Conservation (phyloP, 1,140 invertebrate species). For the Zaprionus africanus region DNA sequence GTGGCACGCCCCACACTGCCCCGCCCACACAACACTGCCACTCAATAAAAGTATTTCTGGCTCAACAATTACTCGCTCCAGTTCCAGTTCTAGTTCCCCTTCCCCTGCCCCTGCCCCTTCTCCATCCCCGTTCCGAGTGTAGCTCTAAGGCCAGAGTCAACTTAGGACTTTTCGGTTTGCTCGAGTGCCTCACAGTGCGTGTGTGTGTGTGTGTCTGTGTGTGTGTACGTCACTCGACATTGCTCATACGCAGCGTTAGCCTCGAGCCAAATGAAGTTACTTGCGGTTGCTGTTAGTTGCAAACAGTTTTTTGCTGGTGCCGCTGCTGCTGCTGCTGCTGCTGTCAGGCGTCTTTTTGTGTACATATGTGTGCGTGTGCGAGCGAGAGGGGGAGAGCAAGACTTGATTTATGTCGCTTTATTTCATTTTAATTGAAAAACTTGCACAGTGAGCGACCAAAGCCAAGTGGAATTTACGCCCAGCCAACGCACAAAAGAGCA, state of each 20-base stretch:
- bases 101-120: slow-evolving; percentile 14
- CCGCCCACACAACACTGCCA: not conserved
- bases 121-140: not conserved
- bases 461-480: slow-evolving; percentile 47
- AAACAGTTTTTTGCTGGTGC: slow-evolving; percentile 30
- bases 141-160: slow-evolving; percentile 34
- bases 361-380: slow-evolving; percentile 34
- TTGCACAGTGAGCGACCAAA: slow-evolving; percentile 54
- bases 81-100: slow-evolving; percentile 16
- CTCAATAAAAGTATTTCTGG: slow-evolving; percentile 1
- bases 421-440: slow-evolving; percentile 83
- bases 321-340: slow-evolving; percentile 15
- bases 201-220: not conserved
- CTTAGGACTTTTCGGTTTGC: slow-evolving; percentile 1
- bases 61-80: slow-evolving; percentile 3
- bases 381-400: not conserved
- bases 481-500: slow-evolving; percentile 59
- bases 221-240: slow-evolving; percentile 37
- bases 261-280: slow-evolving; percentile 67
- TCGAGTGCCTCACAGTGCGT: slow-evolving; percentile 15
- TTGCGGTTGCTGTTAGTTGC: slow-evolving; percentile 58
- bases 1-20: not conserved
- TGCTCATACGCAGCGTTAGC: slow-evolving; percentile 73
- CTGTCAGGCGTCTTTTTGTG: slow-evolving; percentile 51
- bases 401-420: slow-evolving; percentile 80